Evolutionary conservation across 2,888 invertebrate genomes (phyloP), one percentile per base, ranked within the genome.

Genomic region (Steinernema carpocapsae): DNA sequence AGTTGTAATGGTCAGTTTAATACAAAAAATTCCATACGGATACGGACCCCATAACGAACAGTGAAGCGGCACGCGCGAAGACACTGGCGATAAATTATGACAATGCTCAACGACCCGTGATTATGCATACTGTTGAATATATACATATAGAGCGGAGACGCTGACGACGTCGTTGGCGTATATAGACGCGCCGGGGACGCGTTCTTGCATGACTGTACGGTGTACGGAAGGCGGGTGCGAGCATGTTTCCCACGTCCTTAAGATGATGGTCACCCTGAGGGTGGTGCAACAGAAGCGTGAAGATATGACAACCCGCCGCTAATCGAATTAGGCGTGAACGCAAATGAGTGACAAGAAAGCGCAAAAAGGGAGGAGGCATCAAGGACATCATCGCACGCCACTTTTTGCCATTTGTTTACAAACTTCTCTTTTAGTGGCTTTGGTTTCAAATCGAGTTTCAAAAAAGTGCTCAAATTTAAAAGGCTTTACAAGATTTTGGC

Each of bases 81-180:
- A 71, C 45, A 26, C 71, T 71, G 71, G 46, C 71, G 51, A 71
- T 71, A 46, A 71, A 46, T 71, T 51, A 71, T 71, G 32, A 71
- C 29, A 48, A 71, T 32, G 71, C 46, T 46, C 71, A 46, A 71
- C 71, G 51, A 45, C 51, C 48, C 48, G 48, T 51, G 45, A 71
- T 51, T 71, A 46, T 71, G 64, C 64, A 64, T 64, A 64, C 64
- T 64, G 64, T 64, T 64, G 64, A 64, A 64, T 64, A 64, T 64
- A 64, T 64, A 64, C 37, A 64, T 37, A 64, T 64, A 26, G 24
- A 32, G 48, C n/a, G 37, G 37, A 6, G 37, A 37, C 37, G 37
- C 4, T 10, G 37, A 10, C 3, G 37, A 6, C 37, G 37, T 10
- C 3, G 37, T 6, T 10, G 37, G 37, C 37, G 37, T 37, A 37